phyloP scores from a whole-genome alignment of 2,113 vertebrate genomes.

The Hiodon alosoides region DNA sequence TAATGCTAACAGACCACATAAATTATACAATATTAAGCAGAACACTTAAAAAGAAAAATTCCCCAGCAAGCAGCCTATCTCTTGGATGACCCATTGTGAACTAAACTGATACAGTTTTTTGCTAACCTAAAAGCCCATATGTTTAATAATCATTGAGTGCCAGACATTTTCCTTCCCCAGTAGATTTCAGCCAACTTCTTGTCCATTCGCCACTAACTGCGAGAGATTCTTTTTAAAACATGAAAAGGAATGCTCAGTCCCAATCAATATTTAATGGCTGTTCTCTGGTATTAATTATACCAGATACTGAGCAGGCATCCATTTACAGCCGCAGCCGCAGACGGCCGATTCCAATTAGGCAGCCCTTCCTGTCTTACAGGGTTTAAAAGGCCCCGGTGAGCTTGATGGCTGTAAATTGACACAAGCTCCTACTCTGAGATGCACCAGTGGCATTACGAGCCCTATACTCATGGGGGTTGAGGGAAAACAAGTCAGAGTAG shows the following conservation, averaged over 20 bases:
- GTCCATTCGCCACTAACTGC: constrained; percentile 26
- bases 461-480: neutral
- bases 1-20: too few species aligned
- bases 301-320: constrained; percentile 48
- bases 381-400: neutral
- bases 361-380: neutral
- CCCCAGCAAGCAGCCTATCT: too few species aligned
- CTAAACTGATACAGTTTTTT: neutral
- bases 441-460: too few species aligned
- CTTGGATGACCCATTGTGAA: neutral
- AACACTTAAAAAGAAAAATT: neutral
- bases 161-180: constrained; percentile 25
- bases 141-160: constrained; percentile 8
- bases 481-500: neutral
- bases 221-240: constrained; percentile 5
- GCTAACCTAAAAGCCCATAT: too few species aligned
- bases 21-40: neutral
- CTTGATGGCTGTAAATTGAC: constrained; percentile 8
- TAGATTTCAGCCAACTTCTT: constrained; percentile 26
- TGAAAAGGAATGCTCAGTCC: constrained; percentile 12
- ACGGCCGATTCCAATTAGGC: constrained; percentile 20
- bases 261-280: constrained; percentile 50
- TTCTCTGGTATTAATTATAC: constrained; percentile 49
- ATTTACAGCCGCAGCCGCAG: constrained; percentile 33
- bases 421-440: neutral